Base-by-base conservation (phyloP, 1,140 invertebrate species). In the Octopus bimaculoides region DNA sequence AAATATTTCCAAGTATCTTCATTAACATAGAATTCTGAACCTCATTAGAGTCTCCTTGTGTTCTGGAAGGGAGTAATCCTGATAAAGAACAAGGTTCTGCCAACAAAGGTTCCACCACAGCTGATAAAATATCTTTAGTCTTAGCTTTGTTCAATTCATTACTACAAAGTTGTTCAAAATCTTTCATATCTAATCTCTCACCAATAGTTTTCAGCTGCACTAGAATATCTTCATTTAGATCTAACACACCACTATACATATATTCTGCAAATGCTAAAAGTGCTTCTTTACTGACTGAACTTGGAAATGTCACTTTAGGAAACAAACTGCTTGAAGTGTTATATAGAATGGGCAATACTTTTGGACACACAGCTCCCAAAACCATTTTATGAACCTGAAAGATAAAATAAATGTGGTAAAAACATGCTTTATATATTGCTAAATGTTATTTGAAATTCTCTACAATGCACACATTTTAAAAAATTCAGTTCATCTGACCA, bases 211-310 rank as follows among this genome's bases (percentile, higher is more conserved):
- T 71, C 14, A 71, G 66, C 14, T 71, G 66, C 26, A 71, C 17
- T 6, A 71, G 66, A 71, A 71, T 71, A 20, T 71, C 66, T 71
- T 71, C 66, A 14, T 71, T 20, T 3, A 71, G 26, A 17, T 14
- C 5, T 12, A 71, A 20, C 7, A 71, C 66, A 71, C 66, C 66
- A 71, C 14, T 71, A 5, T 71, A 71, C 66, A 71, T 71, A 5
- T 71, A 71, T 20, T 71, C 66, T 71, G 66, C 66, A 71, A 71
- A 71, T 14, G 66, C 66, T 17, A 71, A 71, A 71, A 71, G 66
- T 71, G 66, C 66, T 71, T 71, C 66, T 71, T 71, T 71, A 20
- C 66, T 71, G 17, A 71, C 66, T n/a, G 66, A 71, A 17, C 14
- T 71, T 6, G 66, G 66, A 71, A 71, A 71, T 71, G 66, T 71